These are phyloP conservation scores for Neodiprion pinetum DNA, from an alignment of 1,140 invertebrate genomes.

Conservation along the genomic window DNA sequence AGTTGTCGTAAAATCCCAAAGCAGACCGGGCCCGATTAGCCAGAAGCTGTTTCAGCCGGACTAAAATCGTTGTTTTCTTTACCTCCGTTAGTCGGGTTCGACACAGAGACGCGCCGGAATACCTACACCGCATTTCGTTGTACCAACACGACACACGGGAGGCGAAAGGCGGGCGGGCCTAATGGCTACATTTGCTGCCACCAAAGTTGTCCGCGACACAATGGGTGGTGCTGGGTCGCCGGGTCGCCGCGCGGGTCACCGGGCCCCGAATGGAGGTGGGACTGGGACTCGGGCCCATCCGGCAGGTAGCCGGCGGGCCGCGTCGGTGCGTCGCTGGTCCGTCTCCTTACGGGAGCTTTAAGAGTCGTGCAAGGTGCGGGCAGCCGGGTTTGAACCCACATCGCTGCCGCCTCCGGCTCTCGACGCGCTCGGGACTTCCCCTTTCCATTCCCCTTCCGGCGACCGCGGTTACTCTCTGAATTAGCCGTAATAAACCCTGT, in stretches of 20 bases:
- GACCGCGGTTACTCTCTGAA: constrained; percentile 1
- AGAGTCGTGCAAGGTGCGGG: not conserved
- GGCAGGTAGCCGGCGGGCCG: not conserved
- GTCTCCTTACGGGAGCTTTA: not conserved
- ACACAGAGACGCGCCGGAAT: not conserved
- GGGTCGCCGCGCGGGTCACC: not conserved
- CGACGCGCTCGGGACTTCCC: not conserved
- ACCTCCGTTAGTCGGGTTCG: not conserved
- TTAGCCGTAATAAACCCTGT: constrained; percentile 2
- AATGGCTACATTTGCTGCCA: constrained; percentile 2
- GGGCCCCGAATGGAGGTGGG: not conserved
- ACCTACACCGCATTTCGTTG: not conserved
- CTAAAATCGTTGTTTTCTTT: not conserved
- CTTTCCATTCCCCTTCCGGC: not conserved
- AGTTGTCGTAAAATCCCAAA: not conserved
- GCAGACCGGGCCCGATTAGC: not conserved
- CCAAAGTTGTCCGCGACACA: constrained; percentile 4
- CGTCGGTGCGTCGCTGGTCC: not conserved
- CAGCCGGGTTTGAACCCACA: not conserved
- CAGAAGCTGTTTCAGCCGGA: not conserved
- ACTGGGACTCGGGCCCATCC: not conserved
- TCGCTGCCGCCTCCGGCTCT: not conserved
- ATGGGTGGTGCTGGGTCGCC: constrained; percentile 3
- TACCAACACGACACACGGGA: not conserved
- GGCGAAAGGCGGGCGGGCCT: not conserved